Evolutionary conservation across 2,113 vertebrate species (phyloP).

Genomic region (Saguinus midas): DNA sequence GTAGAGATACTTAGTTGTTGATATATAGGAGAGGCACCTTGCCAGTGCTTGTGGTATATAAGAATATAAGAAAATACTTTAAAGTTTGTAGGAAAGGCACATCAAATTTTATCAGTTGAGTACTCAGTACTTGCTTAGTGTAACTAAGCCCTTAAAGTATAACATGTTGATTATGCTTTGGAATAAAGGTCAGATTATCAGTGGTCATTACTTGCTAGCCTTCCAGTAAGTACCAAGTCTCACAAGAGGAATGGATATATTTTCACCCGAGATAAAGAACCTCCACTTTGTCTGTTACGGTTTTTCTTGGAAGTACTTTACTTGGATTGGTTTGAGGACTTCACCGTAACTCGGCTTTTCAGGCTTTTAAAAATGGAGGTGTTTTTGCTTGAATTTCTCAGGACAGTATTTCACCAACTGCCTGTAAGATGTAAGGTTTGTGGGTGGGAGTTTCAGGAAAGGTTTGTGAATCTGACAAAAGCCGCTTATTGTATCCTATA

Average conservation of each 20-base stretch:
- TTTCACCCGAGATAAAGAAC: neutral
- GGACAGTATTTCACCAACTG: neutral
- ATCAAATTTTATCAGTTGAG: neutral
- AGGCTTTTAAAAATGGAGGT: slow-evolving; percentile 9
- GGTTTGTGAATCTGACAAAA: slow-evolving; percentile 21
- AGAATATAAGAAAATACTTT: neutral
- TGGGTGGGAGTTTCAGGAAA: neutral
- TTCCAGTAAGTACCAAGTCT: neutral
- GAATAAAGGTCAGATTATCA: neutral
- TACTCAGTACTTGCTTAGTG: neutral
- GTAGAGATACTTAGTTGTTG: neutral
- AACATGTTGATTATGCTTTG: slow-evolving; percentile 31
- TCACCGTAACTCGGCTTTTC: neutral
- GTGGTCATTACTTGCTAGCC: neutral
- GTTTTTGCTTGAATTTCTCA: neutral
- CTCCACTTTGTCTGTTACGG: neutral
- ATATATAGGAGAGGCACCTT: neutral
- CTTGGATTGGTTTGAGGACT: neutral
- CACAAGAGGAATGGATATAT: neutral
- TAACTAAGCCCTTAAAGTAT: neutral
- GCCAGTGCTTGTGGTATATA: neutral
- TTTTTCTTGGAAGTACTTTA: slow-evolving; percentile 32
- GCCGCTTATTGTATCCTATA: neutral
- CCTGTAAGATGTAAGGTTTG: neutral
- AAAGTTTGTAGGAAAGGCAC: neutral